Percentiles rank a stretch among this genome's conserved stretches.
Evolutionary conservation across 2,797 vertebrate genomes (phyloP).

Genomic region (Sphenopsis melanotis): DNA sequence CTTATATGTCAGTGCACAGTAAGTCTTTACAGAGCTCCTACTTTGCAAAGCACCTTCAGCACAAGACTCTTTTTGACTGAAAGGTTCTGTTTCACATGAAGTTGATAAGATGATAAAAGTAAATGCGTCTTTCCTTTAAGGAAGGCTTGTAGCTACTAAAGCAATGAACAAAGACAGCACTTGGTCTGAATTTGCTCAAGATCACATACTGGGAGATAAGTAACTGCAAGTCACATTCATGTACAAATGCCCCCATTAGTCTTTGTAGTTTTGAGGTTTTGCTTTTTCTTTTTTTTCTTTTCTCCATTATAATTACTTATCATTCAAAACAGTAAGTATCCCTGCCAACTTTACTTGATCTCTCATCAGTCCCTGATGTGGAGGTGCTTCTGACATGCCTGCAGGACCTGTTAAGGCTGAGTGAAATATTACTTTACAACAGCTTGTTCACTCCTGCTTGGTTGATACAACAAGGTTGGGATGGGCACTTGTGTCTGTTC

Average conservation of each 20-base stretch:
- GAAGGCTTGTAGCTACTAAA: background rate
- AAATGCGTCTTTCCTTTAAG: background rate
- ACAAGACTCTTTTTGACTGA: background rate
- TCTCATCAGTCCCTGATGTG: background rate
- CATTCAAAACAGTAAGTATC: background rate
- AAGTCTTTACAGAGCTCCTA: background rate
- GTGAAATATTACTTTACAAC: background rate
- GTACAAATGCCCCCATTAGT: background rate
- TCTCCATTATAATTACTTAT: background rate
- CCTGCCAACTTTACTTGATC: background rate
- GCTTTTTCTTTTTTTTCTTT: background rate
- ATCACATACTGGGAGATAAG: background rate
- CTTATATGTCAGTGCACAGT: background rate
- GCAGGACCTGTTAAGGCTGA: background rate
- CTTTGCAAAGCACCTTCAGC: background rate
- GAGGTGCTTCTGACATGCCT: background rate
- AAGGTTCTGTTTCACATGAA: background rate
- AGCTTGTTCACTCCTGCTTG: background rate
- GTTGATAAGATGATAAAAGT: background rate
- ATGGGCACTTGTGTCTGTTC: background rate
- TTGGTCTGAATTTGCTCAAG: slow-evolving; percentile 12
- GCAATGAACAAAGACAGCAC: background rate
- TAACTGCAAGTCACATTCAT: background rate
- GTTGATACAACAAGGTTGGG: background rate
- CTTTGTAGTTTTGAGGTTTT: background rate